These are phyloP conservation scores for Paramisgurnus dabryanus DNA, from an alignment of 2,113 vertebrate genomes.

Conservation along the genomic window DNA sequence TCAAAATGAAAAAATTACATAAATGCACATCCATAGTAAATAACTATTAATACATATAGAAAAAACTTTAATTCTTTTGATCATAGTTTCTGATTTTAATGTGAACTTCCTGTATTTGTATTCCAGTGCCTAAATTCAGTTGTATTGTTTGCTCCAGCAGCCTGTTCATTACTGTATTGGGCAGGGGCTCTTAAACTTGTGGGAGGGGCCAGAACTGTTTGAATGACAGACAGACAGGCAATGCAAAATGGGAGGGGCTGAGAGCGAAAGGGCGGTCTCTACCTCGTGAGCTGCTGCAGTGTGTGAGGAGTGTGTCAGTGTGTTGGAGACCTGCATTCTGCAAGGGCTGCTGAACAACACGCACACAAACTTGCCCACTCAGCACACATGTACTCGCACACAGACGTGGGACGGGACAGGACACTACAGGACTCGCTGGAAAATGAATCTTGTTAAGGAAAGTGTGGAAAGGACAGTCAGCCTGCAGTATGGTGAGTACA, in stretches of 20 bases:
- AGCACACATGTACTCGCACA: conserved; percentile 32
- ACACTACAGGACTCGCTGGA: conserved; percentile 31
- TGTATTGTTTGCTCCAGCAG: conserved; percentile 13
- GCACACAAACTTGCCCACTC: conserved; percentile 34
- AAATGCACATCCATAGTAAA: too few relatives aligned
- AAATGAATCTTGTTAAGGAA: conserved; percentile 57
- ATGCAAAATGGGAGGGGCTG: conserved; percentile 26
- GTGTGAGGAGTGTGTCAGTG: conserved; percentile 58
- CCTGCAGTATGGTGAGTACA: conserved; percentile 65
- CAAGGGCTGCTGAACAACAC: conserved; percentile 6
- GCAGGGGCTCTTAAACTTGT: background rate
- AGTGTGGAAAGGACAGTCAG: conserved; percentile 36
- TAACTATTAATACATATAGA: too few relatives aligned
- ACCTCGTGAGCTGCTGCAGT: conserved; percentile 52
- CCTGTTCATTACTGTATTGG: background rate
- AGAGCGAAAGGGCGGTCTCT: conserved; percentile 61
- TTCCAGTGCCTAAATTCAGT: too few relatives aligned
- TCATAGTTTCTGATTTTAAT: too few relatives aligned
- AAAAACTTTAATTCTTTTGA: too few relatives aligned
- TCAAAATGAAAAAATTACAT: too few relatives aligned
- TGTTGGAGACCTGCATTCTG: conserved; percentile 51
- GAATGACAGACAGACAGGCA: conserved; percentile 50
- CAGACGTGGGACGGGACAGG: conserved; percentile 5
- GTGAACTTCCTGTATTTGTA: too few relatives aligned
- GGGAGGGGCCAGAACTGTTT: conserved; percentile 34